Evolutionary conservation across 2,888 invertebrate genomes (phyloP), one percentile per base, ranked within the genome.

Genomic region (Chrysolina americana): DNA sequence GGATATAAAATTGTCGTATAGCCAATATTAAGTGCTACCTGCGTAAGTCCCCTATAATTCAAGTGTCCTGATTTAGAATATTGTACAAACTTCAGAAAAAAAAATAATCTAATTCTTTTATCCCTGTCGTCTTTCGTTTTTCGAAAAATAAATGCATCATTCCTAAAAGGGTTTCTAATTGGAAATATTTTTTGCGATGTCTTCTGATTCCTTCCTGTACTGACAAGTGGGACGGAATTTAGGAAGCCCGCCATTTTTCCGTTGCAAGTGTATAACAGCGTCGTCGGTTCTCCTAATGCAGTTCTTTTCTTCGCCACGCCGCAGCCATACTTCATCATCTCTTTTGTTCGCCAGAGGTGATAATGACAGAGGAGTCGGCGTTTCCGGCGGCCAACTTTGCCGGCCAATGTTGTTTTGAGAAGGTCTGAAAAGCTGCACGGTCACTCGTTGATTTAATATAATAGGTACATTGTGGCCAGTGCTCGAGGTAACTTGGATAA

Each of bases 271-370:
- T 70, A 62, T 19, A 59, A 36, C 59, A 50, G 19, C 53, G 63
- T 66, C 56, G 66, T 63, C 63, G 70, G 81, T 81, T 81, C 68
- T 68, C 80, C 84, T 87, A 87, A 87, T 87, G 87, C 87, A 86
- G 87, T 87, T 86, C 86, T 86, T 87, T 84, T 85, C 83, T 85
- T 41, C 41, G 63, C 21, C 65, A 6, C 44, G 72, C 85, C 83
- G 83, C 85, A 85, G 81, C 85, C 83, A 85, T 85, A 82, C 83
- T 85, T 86, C 86, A 86, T 86, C 84, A 86, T 86, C 84, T 84
- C 86, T 83, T 87, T 86, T 87, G 87, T 87, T 86, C 86, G 83
- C 79, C 81, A 82, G 86, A 87, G 87, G 87, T 87, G 87, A 87
- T 87, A 87, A 87, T 87, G 87, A 87, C 84, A 85, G 83, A 85